These are phyloP conservation scores for Cololabis saira DNA, from an alignment of 2,113 vertebrate genomes.

Conservation along the genomic window DNA sequence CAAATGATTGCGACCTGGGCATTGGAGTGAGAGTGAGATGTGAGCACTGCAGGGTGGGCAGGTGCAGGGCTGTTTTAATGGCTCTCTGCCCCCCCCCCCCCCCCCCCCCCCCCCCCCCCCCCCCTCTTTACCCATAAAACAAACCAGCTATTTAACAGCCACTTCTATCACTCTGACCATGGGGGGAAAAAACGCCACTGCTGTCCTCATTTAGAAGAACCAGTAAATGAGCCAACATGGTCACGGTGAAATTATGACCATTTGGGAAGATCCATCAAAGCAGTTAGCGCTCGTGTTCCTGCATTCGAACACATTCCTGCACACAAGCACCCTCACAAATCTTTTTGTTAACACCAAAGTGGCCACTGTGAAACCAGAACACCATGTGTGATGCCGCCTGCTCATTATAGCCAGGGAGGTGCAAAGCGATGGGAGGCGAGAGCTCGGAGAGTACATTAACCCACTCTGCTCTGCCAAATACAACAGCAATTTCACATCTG, in stretches of 20 bases:
- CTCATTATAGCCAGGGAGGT: conserved; percentile 15
- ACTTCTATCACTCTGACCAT: conserved; percentile 29
- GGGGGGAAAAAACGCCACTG: not conserved
- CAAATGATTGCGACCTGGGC: conserved; percentile 43
- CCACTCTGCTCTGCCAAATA: conserved; percentile 70
- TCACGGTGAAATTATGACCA: conserved; percentile 35
- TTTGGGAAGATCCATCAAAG: conserved; percentile 46
- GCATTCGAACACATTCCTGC: conserved; percentile 47
- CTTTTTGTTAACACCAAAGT: conserved; percentile 60
- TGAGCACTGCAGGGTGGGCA: conserved; percentile 36
- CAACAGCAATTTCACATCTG: conserved; percentile 80
- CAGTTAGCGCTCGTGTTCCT: conserved; percentile 38
- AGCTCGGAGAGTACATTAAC: conserved; percentile 73
- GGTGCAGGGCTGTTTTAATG: conserved; percentile 52
- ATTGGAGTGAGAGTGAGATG: conserved; percentile 38
- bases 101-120: no score
- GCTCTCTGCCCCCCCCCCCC: conserved; percentile 15
- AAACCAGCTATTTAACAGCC: conserved; percentile 49
- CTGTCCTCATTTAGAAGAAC: conserved; percentile 48
- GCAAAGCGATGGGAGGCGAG: conserved; percentile 34
- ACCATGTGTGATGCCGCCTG: conserved; percentile 32
- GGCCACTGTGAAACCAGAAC: conserved; percentile 41
- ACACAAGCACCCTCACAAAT: conserved; percentile 57
- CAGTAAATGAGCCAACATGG: conserved; percentile 45
- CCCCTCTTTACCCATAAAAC: conserved; percentile 25